Conservation (phyloP, 2,888 invertebrate species). For the Mythimna ferrago region DNA sequence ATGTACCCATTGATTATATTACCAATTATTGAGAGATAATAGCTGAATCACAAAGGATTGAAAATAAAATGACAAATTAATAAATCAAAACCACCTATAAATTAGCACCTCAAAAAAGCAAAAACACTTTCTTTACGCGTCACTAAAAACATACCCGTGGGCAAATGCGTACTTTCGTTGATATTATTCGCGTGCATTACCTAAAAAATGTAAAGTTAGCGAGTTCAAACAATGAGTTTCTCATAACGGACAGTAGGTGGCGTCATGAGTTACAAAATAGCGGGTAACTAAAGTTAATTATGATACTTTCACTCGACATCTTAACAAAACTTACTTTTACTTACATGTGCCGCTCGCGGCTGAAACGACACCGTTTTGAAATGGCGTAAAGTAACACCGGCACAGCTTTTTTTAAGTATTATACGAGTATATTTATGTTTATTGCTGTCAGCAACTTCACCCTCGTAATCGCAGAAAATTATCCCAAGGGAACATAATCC, state of each 20-base stretch:
- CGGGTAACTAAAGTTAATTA: slow-evolving; percentile 68
- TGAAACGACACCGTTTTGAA: background rate
- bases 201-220: slow-evolving; percentile 20
- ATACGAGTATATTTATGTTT: too few species aligned
- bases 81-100: slow-evolving; percentile 2
- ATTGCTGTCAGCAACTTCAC: too few species aligned
- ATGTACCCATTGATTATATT: too few species aligned
- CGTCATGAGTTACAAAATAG: slow-evolving; percentile 69
- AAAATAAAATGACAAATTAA: background rate
- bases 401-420: slow-evolving; percentile 1
- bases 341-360: slow-evolving; percentile 9
- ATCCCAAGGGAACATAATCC: too few species aligned
- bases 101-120: background rate
- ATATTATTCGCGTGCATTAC: slow-evolving; percentile 32
- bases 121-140: background rate
- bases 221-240: slow-evolving; percentile 58
- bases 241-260: slow-evolving; percentile 56
- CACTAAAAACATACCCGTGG: background rate
- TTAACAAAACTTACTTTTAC: slow-evolving; percentile 60
- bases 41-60: too few species aligned
- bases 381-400: slow-evolving; percentile 4
- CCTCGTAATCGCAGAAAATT: too few species aligned
- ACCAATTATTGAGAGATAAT: too few species aligned
- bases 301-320: slow-evolving; percentile 61
- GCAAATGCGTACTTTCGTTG: slow-evolving; percentile 46